Evolutionary conservation across 2,888 invertebrate species (phyloP), one percentile per base, ranked within the genome.

Genomic region (Sussaba pulchella): DNA sequence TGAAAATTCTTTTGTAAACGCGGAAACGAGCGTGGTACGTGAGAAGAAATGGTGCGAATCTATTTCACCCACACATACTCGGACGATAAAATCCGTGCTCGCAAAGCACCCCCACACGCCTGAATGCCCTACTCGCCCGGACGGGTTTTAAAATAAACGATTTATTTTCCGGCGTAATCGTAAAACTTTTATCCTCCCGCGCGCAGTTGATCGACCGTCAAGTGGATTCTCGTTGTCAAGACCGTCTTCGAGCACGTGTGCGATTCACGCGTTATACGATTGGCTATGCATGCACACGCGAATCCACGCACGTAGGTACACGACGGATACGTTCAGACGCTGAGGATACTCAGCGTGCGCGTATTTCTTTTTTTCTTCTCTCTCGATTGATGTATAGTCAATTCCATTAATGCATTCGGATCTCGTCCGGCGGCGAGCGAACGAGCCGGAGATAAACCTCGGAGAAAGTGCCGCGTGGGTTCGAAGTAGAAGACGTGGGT

Each of bases 371-470:
- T 77, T 77, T n/a, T n/a, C n/a, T n/a, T n/a, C n/a, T n/a, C n/a
- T n/a, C n/a, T 81, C 77, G 77, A 81, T 81, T 81, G 81, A 81
- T 81, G 77, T 81, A 81, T 81, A 81, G 64, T 81, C 81, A 81
- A 81, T 81, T 81, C 81, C 81, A 81, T 81, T 81, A 77, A 81
- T 81, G 81, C 81, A 81, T 77, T 81, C 64, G 36, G 73, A 63
- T 73, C 77, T 57, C 54, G 63, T 66, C 69, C 2, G 77, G 67
- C 69, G 64, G 73, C n/a, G 57, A 81, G 73, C 69, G 76, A 77
- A 76, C 81, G 81, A 81, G 64, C 72, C 45, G 19, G 47, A 19
- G 67, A 67, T 59, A 31, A 17, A 31, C 66, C 70, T 41, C 12
- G 24, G 61, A 52, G 71, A 67, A 12, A 36, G 47, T 17, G 67